phyloP scores from a whole-genome alignment of 2,113 vertebrate species.

The Leptocoma aspasia region DNA sequence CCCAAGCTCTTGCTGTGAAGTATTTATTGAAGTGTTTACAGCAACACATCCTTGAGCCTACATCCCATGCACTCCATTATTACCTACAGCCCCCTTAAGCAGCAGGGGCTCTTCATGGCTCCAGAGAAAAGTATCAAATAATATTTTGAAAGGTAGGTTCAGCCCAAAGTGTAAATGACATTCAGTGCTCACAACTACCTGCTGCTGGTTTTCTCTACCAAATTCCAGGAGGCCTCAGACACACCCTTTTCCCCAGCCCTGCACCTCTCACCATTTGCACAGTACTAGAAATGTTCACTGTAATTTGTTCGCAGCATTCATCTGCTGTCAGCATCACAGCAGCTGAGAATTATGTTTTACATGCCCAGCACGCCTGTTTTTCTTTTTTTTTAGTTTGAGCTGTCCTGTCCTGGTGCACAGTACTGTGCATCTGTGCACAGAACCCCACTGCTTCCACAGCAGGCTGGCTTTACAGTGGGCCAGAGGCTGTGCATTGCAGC shows the following conservation, averaged over 20 bases:
- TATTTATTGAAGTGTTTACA: not conserved
- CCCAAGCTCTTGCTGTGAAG: not conserved
- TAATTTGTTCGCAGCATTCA: not conserved
- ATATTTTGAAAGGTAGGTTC: not conserved
- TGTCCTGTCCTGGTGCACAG: not conserved
- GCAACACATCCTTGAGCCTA: not conserved
- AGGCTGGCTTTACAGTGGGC: not conserved
- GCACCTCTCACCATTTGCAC: not conserved
- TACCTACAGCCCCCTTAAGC: not conserved
- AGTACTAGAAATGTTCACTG: not conserved
- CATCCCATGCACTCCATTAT: not conserved
- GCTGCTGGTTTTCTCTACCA: not conserved
- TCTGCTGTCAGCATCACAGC: not conserved
- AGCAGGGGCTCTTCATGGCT: not conserved
- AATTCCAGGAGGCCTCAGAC: not conserved
- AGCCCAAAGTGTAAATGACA: not conserved
- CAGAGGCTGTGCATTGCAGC: not conserved
- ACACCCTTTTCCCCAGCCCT: not conserved
- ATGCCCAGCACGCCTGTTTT: not conserved
- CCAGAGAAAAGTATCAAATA: not conserved
- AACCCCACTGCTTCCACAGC: not conserved
- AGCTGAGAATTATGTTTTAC: not conserved
- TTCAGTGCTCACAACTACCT: not conserved
- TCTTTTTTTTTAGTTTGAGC: not conserved
- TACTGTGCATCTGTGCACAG: not conserved